Evolutionary conservation across 2,113 vertebrate species (phyloP).

Genomic region (Myodes glareolus): DNA sequence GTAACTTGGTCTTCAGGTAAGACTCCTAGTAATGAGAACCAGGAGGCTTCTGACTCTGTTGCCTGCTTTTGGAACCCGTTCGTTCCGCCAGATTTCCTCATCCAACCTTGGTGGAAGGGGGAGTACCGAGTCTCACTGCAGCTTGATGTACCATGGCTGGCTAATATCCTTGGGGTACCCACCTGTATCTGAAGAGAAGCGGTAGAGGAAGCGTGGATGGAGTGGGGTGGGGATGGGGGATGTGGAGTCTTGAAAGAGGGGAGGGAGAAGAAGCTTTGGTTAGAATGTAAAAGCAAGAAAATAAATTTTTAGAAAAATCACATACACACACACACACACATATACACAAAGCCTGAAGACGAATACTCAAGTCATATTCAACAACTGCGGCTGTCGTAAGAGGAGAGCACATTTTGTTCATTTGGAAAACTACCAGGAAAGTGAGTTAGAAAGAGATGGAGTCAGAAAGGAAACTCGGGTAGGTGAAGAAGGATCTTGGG

Average conservation of each 20-base stretch:
- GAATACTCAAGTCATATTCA: not conserved
- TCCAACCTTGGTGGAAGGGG: not conserved
- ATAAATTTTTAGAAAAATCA: not conserved
- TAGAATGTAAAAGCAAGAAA: not conserved
- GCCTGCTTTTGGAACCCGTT: not conserved
- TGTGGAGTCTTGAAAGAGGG: not conserved
- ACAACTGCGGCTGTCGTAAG: not conserved
- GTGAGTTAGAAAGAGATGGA: not conserved
- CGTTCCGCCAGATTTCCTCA: not conserved
- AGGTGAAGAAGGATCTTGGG: not conserved
- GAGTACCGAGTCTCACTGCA: not conserved
- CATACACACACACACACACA: too few relatives aligned
- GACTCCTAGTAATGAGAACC: too few relatives aligned
- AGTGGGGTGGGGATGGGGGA: too few relatives aligned
- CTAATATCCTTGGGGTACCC: not conserved
- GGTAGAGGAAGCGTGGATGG: not conserved
- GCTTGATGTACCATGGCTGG: not conserved
- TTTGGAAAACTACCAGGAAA: not conserved
- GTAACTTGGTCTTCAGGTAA: too few relatives aligned
- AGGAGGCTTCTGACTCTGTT: not conserved
- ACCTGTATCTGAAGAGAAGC: not conserved
- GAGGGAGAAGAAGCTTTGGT: not conserved
- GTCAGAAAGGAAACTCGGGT: not conserved
- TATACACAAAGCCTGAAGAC: not conserved
- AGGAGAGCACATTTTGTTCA: not conserved